A percentile compares a stretch with the other conserved stretches of the same genome.
These are phyloP conservation scores for Shargacucullia verbasci DNA, from an alignment of 2,888 invertebrate genomes.

Conservation along the genomic window DNA sequence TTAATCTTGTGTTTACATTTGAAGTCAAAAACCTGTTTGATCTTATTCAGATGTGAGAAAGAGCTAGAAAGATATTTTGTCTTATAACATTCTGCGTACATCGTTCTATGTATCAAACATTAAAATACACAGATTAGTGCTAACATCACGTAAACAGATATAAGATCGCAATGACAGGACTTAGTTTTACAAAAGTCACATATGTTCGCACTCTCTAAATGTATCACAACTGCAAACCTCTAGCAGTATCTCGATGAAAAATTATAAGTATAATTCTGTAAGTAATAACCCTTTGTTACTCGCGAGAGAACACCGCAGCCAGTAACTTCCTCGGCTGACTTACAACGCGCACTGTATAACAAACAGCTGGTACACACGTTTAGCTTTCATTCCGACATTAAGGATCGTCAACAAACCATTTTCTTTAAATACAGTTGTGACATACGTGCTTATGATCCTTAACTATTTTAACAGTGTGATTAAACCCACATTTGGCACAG, in stretches of 20 bases:
- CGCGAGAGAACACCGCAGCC: constrained; percentile 31
- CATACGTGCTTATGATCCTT: constrained; percentile 28
- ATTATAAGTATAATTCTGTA: constrained; percentile 23
- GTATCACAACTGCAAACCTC: no score
- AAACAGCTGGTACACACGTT: constrained; percentile 35
- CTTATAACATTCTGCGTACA: no score
- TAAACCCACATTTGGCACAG: constrained; percentile 41
- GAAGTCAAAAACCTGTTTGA: not conserved
- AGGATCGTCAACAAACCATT: constrained; percentile 48
- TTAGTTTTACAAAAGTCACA: no score
- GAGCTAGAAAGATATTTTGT: no score
- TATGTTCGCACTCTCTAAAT: no score
- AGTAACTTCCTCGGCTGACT: constrained; percentile 43
- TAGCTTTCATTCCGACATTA: constrained; percentile 47
- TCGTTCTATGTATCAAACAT: no score
- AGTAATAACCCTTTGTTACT: constrained; percentile 39
- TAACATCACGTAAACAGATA: no score
- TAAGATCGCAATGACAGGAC: no score
- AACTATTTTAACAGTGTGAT: constrained; percentile 24
- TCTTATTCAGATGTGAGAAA: not conserved
- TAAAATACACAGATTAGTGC: no score
- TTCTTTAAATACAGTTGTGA: constrained; percentile 38
- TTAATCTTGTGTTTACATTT: constrained; percentile 34
- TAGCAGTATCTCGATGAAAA: constrained; percentile 32
- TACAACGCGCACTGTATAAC: constrained; percentile 50